Evolutionary conservation across 2,888 invertebrate genomes (phyloP).

Genomic region (Agrilus cyanescens): DNA sequence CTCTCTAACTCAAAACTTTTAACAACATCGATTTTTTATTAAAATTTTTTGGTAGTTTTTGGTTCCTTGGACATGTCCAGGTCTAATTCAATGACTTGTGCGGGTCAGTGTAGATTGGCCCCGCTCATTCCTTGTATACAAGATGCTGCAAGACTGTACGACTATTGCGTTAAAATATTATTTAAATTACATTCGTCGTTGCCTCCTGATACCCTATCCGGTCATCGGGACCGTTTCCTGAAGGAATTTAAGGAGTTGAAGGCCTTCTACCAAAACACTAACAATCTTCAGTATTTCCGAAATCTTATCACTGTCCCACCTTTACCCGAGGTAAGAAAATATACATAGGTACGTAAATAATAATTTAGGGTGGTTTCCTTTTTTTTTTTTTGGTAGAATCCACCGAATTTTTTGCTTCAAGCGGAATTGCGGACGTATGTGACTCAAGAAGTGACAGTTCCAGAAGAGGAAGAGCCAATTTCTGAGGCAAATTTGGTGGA

Average conservation of each 20-base stretch:
- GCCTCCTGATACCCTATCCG: slow-evolving; percentile 79
- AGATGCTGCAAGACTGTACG: slow-evolving; percentile 93
- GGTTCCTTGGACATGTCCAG: slow-evolving; percentile 86
- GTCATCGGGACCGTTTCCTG: slow-evolving; percentile 81
- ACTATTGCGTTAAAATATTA: slow-evolving; percentile 90
- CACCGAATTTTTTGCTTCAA: slow-evolving; percentile 90
- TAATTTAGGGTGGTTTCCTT: not conserved
- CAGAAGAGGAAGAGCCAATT: slow-evolving; percentile 49
- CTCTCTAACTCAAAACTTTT: too few relatives aligned
- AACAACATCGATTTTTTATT: too few relatives aligned
- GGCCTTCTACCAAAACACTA: slow-evolving; percentile 85
- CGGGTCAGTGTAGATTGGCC: slow-evolving; percentile 92
- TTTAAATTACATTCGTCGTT: slow-evolving; percentile 88
- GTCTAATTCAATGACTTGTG: slow-evolving; percentile 93
- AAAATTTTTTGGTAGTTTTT: slow-evolving; percentile 56
- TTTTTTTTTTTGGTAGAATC: slow-evolving; percentile 42
- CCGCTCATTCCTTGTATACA: slow-evolving; percentile 91
- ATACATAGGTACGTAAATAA: not conserved
- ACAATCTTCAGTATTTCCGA: slow-evolving; percentile 94
- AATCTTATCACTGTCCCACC: slow-evolving; percentile 87
- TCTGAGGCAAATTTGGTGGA: slow-evolving; percentile 54
- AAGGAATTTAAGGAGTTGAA: slow-evolving; percentile 81
- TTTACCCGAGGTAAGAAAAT: slow-evolving; percentile 60
- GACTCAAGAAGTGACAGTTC: slow-evolving; percentile 82
- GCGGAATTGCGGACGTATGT: slow-evolving; percentile 89